A percentile compares a stretch with the other conserved stretches of the same genome.
These are phyloP conservation scores for Sebastes schlegelii DNA, from an alignment of 2,113 vertebrate genomes.

Conservation along the genomic window DNA sequence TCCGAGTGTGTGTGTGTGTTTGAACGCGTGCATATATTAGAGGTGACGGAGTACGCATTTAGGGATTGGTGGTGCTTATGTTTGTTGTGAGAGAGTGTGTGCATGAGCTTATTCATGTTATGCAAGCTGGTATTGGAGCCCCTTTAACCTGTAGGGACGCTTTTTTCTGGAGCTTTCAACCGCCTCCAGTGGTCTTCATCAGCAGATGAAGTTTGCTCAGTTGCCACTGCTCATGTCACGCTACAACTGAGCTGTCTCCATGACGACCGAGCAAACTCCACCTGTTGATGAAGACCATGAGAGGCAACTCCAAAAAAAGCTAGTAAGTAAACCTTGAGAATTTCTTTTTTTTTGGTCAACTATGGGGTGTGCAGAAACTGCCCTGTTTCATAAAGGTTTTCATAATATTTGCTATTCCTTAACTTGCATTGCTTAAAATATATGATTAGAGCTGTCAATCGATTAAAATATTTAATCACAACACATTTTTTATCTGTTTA, in stretches of 20 bases:
- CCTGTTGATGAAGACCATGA: neutral
- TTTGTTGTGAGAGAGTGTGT: slow-evolving; percentile 19
- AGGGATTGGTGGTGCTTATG: slow-evolving; percentile 15
- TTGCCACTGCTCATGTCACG: neutral
- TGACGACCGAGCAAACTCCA: neutral
- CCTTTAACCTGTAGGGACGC: neutral
- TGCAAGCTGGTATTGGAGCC: neutral
- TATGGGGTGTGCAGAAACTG: neutral
- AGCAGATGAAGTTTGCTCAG: neutral
- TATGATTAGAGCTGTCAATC: neutral
- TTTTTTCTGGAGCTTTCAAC: neutral
- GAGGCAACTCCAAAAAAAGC: neutral
- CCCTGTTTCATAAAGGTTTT: neutral
- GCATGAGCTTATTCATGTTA: slow-evolving; percentile 7
- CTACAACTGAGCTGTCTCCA: too few relatives aligned
- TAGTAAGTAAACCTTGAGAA: neutral
- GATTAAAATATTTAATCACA: too few relatives aligned
- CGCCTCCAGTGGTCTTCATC: neutral
- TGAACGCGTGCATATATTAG: slow-evolving; percentile 44
- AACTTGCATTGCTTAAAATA: neutral
- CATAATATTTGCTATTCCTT: neutral
- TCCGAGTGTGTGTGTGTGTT: slow-evolving; percentile 50
- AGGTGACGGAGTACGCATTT: slow-evolving; percentile 42
- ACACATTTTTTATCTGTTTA: too few relatives aligned
- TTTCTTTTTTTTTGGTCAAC: neutral